Base-by-base conservation (phyloP, 2,888 invertebrate species). In the Phalera bucephala region DNA sequence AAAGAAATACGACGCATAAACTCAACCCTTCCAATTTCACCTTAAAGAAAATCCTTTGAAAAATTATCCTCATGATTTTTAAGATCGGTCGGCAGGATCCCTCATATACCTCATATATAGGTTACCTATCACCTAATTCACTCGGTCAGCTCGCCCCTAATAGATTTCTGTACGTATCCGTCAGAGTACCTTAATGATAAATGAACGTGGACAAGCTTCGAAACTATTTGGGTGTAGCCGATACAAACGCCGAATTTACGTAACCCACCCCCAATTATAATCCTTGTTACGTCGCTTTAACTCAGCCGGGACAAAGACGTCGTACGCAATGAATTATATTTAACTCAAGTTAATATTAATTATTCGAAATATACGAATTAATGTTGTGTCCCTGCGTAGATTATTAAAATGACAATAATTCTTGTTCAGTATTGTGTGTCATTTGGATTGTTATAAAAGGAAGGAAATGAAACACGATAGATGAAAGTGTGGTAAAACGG, bases 181-280 rank as follows among this genome's bases (percentile, higher is more conserved):
- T 54, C 47, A 34, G 37, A 22, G 30, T 33, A 31, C 40, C 27
- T 36, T 30, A 38, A 44, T 52, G 59, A 57, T 62, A 35, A 44
- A 62, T 59, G 48, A 45, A 34, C 22, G 20, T 25, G 38, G 25
- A 36, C 42, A 35, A 32, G 15, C 36, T 46, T 36, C 32, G 25
- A 27, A 61, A 58, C 58, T 51, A 49, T 44, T 45, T 37, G 32
- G 30, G 37, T 27, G 30, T 36, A 27, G 30, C 44, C 35, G 41
- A 30, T 40, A 27, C 28, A 33, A 34, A 33, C 27, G 30, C 32
- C 22, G 25, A 25, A 36, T 37, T 55, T 37, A 34, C 36, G 35
- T 37, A 39, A 40, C 34, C 43, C 36, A 31, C 23, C 33, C 34
- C 39, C 31, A n/a, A 33, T 46, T 40, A 40, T 14, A 27, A 10